phyloP scores from a whole-genome alignment of 2,113 vertebrate species.

The Hemicordylus capensis region DNA sequence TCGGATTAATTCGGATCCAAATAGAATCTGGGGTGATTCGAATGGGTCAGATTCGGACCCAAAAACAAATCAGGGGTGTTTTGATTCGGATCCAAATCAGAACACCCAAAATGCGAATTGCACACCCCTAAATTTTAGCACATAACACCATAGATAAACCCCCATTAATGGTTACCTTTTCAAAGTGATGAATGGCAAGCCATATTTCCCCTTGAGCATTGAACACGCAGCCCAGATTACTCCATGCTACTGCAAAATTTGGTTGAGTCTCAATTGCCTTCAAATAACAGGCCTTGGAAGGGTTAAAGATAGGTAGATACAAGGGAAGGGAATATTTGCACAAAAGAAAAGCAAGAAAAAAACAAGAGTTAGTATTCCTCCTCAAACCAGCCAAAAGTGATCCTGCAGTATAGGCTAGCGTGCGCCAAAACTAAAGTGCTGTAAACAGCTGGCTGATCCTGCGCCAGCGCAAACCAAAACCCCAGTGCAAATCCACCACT shows the following conservation, averaged over 20 bases:
- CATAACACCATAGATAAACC: not conserved
- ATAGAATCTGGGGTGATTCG: too few relatives aligned
- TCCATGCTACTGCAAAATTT: conserved; percentile 99
- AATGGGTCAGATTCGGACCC: too few relatives aligned
- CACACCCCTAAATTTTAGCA: not conserved
- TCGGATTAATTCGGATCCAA: too few relatives aligned
- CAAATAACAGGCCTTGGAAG: conserved; percentile 98
- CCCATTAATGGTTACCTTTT: conserved; percentile 83
- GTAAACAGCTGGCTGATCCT: conserved; percentile 94
- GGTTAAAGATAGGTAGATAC: conserved; percentile 84
- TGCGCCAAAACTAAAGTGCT: conserved; percentile 93
- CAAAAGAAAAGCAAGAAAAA: conserved; percentile 86
- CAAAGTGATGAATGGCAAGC: conserved; percentile 99
- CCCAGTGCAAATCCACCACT: conserved; percentile 89
- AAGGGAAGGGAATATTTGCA: conserved; percentile 79
- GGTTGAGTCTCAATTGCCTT: conserved; percentile 99
- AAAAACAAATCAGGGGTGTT: too few relatives aligned
- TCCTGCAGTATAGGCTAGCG: conserved; percentile 98
- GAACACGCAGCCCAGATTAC: conserved; percentile 99
- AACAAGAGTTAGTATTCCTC: conserved; percentile 88
- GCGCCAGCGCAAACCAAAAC: conserved; percentile 97
- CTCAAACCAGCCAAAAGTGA: conserved; percentile 97
- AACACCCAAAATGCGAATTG: too few relatives aligned
- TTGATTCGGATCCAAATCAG: too few relatives aligned
- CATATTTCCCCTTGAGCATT: conserved; percentile 99